A percentile compares a stretch with the other conserved stretches of the same genome.
Conservation (phyloP, 2,888 invertebrate genomes). For the Agrochola macilenta region DNA sequence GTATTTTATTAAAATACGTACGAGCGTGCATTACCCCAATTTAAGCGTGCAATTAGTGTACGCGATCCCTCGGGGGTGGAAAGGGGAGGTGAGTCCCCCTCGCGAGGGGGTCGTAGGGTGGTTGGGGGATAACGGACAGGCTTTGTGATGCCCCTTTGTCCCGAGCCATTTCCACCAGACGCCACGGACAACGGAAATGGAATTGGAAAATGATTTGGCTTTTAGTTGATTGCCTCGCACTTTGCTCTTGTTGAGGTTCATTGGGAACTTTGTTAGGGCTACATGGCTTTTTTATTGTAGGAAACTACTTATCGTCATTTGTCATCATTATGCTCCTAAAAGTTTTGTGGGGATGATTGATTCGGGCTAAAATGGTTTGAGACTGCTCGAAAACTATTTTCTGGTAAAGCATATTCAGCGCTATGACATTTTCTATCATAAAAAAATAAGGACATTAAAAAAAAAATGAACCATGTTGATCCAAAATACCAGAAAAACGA, state of each 20-base stretch:
- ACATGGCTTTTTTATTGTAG: constrained; percentile 42
- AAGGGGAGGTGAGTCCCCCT: constrained; percentile 69
- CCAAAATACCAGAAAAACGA: neutral
- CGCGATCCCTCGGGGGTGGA: constrained; percentile 74
- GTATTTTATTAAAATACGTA: constrained; percentile 88
- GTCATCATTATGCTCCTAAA: constrained; percentile 44
- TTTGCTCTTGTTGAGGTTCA: constrained; percentile 55
- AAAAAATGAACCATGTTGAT: neutral
- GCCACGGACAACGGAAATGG: constrained; percentile 85
- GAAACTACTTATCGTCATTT: constrained; percentile 43
- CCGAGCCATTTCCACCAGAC: constrained; percentile 80
- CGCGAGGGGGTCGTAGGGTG: constrained; percentile 63
- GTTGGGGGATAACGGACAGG: constrained; percentile 75
- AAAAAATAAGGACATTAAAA: neutral
- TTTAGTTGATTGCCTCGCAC: constrained; percentile 86
- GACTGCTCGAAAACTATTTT: neutral
- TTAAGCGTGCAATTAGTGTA: constrained; percentile 88
- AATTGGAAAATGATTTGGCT: constrained; percentile 89
- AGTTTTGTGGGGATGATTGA: constrained; percentile 26
- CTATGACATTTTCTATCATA: neutral
- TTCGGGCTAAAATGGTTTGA: neutral
- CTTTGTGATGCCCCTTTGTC: constrained; percentile 84
- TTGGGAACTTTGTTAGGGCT: constrained; percentile 23
- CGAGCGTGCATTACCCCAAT: constrained; percentile 89
- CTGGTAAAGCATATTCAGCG: neutral